Conservation (phyloP, 2,888 invertebrate species). For the Tachystola acroxantha region DNA sequence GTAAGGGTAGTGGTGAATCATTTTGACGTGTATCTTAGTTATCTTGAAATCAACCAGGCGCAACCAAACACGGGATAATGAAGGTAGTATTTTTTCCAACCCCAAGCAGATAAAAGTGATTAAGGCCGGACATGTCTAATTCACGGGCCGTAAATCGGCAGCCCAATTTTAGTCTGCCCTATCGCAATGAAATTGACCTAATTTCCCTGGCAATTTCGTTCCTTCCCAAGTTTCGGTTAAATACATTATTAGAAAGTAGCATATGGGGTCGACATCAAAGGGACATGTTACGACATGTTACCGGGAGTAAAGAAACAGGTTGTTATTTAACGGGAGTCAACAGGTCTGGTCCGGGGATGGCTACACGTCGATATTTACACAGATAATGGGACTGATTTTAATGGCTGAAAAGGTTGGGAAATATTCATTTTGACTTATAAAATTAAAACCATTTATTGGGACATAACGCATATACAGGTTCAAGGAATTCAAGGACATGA, state of each 20-base stretch:
- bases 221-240: conserved; percentile 9
- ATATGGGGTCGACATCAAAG: conserved; percentile 31
- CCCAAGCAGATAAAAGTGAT: conserved; percentile 4
- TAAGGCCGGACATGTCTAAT: conserved; percentile 9
- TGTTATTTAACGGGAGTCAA: conserved; percentile 7
- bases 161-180: conserved; percentile 9
- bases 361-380: background rate
- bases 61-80: conserved; percentile 1
- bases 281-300: conserved; percentile 18
- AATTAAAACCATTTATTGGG: too few relatives aligned
- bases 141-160: conserved; percentile 10
- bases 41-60: background rate
- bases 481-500: too few relatives aligned
- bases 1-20: too few relatives aligned
- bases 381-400: background rate
- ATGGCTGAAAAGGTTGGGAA: background rate
- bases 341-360: conserved; percentile 8
- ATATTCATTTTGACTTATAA: too few relatives aligned
- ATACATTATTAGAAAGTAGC: conserved; percentile 16
- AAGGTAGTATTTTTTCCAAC: conserved; percentile 1
- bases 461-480: too few relatives aligned
- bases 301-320: conserved; percentile 14
- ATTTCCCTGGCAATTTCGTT: conserved; percentile 7
- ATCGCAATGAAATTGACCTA: conserved; percentile 12
- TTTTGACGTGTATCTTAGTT: too few relatives aligned